A percentile compares a stretch with the other conserved stretches of the same genome.
Evolutionary conservation across 2,888 invertebrate genomes (phyloP).

Genomic region (Machimus rusticus): DNA sequence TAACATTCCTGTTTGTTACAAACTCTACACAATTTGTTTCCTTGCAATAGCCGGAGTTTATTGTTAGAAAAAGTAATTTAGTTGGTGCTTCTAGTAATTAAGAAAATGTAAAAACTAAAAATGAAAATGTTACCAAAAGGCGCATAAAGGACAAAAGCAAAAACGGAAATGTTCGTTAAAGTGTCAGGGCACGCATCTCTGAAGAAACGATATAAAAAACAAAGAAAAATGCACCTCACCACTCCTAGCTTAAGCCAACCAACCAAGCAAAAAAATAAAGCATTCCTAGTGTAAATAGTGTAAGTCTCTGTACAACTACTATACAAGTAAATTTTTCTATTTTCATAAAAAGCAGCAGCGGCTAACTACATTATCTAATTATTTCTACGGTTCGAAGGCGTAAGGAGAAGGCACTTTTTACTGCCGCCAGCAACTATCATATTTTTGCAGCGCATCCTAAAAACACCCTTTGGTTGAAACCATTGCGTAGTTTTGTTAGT

Average conservation of each 20-base stretch:
- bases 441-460: background rate
- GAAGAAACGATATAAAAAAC: background rate
- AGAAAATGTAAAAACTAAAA: background rate
- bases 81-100: slow-evolving; percentile 34
- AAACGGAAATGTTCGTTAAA: slow-evolving; percentile 1
- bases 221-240: background rate
- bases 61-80: slow-evolving; percentile 10
- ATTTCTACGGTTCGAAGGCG: background rate
- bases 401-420: background rate
- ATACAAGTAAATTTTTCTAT: slow-evolving; percentile 22
- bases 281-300: slow-evolving; percentile 19
- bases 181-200: background rate
- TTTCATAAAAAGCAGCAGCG: slow-evolving; percentile 14
- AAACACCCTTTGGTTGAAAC: background rate
- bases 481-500: background rate
- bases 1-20: background rate
- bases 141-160: background rate
- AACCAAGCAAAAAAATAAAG: background rate
- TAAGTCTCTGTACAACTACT: slow-evolving; percentile 14
- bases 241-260: slow-evolving; percentile 9
- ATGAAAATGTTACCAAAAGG: background rate
- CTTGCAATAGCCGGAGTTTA: background rate
- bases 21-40: background rate
- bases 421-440: background rate
- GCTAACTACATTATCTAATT: background rate